Base-by-base conservation (phyloP, 2,888 invertebrate genomes). In the Coremacera marginata region DNA sequence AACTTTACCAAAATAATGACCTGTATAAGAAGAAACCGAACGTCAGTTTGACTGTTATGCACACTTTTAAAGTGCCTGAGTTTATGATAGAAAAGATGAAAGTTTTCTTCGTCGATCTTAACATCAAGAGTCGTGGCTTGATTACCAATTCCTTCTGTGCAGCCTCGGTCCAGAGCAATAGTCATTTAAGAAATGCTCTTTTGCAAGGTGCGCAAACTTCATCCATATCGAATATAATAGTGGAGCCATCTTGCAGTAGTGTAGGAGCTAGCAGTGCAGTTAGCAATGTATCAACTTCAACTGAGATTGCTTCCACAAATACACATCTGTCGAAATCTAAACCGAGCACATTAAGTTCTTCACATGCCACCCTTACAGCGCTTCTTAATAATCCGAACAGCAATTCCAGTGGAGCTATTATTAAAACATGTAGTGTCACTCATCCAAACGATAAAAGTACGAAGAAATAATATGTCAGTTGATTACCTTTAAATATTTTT, bases 31-130 rank as follows among this genome's bases (percentile, higher is more conserved):
- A 86, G 77, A 89, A 88, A 73, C 84, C 89, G 2, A 89, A 86
- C 80, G 83, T 90, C 14, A 86, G 89, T 82, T 83, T 90, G 7
- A 83, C 83, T 60, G 82, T 87, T 78, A 86, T 89, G 84, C 83
- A 87, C 22, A 86, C 87, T 0, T 93, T 93, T 82, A 89, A 89
- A 72, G 91, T 92, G 5, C 93, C 93, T 5, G 91, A 91, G 27
- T 91, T 91, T 84, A 92, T 93, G 89, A 87, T 93, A 78, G 90
- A 91, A 80, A 93, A 93, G 86, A 92, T 93, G 90, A 90, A 91
- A 79, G 75, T 85, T 1, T 89, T 89, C 79, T 89, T 89, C 73
- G 86, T 88, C 52, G 89, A 89, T 81, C 82, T 89, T 25, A 89
- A 89, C 76, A 87, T 89, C n/a, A 89, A 89, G 79, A 89, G 89